Percentiles rank a stretch among this genome's conserved stretches.
phyloP scores from a whole-genome alignment of 1,140 invertebrate species.

The Heliconius eleuchia region DNA sequence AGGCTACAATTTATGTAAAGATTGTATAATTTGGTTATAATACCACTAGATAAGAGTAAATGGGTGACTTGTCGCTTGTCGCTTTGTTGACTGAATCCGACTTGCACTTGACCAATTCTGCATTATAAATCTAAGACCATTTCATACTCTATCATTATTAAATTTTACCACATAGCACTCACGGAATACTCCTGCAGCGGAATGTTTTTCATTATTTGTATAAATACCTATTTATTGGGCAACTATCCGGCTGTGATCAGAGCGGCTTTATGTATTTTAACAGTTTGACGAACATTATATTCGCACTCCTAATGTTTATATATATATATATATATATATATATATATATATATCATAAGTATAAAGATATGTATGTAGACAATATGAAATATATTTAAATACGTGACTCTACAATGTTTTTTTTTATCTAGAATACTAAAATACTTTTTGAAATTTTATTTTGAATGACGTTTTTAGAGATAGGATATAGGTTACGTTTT shows the following conservation, averaged over 20 bases:
- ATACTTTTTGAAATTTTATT: conserved; percentile 5
- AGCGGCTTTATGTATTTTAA: background rate
- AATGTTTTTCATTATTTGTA: conserved; percentile 1
- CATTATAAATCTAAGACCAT: too few relatives aligned
- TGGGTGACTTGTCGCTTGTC: too few relatives aligned
- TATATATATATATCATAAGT: too few relatives aligned
- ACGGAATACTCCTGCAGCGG: background rate
- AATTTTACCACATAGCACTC: background rate
- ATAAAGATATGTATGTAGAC: background rate
- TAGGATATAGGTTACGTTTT: background rate
- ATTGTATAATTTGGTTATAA: too few relatives aligned
- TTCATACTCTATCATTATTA: too few relatives aligned
- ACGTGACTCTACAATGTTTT: background rate
- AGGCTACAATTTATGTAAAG: too few relatives aligned
- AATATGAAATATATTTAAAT: conserved; percentile 4
- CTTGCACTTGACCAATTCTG: too few relatives aligned
- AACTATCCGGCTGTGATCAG: background rate
- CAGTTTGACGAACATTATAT: background rate
- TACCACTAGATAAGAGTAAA: too few relatives aligned
- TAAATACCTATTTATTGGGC: conserved; percentile 5
- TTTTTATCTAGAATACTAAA: background rate
- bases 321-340: background rate
- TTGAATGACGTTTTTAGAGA: background rate
- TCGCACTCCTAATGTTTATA: background rate
- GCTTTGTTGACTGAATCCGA: too few relatives aligned